Base-by-base conservation (phyloP, 2,888 invertebrate species). In the Nomada fabriciana region DNA sequence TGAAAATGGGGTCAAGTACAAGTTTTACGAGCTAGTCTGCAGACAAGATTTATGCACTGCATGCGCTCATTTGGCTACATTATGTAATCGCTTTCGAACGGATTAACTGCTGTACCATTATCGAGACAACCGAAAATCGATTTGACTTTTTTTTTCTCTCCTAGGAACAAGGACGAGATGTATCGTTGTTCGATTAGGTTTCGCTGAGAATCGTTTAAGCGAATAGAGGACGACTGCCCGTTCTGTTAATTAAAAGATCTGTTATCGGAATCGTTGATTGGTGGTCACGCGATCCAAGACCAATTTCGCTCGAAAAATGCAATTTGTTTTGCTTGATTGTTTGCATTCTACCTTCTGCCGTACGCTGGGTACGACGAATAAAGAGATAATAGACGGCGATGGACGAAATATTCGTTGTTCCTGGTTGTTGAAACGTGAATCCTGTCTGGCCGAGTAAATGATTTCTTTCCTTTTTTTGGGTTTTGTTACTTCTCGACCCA, bases 1-100 rank as follows among this genome's bases (percentile, higher is more conserved):
- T 55, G 72, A 83, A 83, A 84, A 83, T 73, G 63, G 80, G 79
- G 83, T 83, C 83, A 80, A 84, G 84, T 80, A 83, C 83, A 83
- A 78, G 84, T 83, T 84, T 84, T 84, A 76, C 74, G 76, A 82
- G 80, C 50, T 50, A n/a, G 63, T 23, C 68, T 10, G 70, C 61
- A 53, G 71, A 36, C 76, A 53, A 55, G 76, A 42, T 59, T 63
- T 25, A 29, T 65, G n/a, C 0, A 25, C n/a, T 9, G 23, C 50
- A 23, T n/a, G 13, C 50, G 23, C 25, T 36, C 67, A 5, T 36
- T 7, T 23, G 42, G 15, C 18, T 43, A 15, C 20, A 23, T 69
- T 25, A 42, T 63, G 47, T 15, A 53, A 42, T 15, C 23, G 18
- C 60, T 36, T 36, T 61, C 25, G 43, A 65, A 25, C 42, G 69